Percentiles rank a stretch among this genome's conserved stretches.
Conservation (phyloP, 2,888 invertebrate genomes). For the Lumbricus terrestris region DNA sequence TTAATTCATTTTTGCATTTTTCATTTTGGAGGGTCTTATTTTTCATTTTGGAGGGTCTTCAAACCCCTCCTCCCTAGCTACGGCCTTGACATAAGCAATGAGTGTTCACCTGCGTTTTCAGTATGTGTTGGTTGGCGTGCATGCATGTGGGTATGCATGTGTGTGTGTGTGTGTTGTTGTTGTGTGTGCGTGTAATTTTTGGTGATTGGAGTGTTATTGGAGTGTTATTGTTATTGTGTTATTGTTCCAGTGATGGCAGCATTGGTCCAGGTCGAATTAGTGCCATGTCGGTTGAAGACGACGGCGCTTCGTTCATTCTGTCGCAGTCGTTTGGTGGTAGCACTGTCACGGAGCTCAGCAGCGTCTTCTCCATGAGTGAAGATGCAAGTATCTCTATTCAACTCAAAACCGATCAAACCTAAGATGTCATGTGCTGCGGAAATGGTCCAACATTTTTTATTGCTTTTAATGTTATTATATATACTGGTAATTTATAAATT, state of each 20-base stretch:
- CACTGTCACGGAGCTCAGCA: constrained; percentile 29
- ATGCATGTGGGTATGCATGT: no score
- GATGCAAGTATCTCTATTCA: constrained; percentile 18
- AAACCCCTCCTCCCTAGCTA: no score
- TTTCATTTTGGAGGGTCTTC: no score
- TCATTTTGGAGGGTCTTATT: no score
- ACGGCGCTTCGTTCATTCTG: not conserved
- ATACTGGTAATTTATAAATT: not conserved
- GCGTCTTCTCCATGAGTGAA: constrained; percentile 29
- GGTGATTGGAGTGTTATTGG: no score
- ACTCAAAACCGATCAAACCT: not conserved
- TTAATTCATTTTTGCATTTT: no score
- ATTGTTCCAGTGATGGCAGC: not conserved
- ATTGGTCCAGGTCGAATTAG: constrained; percentile 14
- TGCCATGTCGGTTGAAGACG: constrained; percentile 10
- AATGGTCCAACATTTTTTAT: not conserved
- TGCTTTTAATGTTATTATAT: not conserved
- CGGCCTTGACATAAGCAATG: no score
- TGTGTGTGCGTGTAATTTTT: no score
- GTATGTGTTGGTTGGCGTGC: not conserved
- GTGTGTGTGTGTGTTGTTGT: no score
- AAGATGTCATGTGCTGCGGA: not conserved
- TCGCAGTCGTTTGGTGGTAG: constrained; percentile 18
- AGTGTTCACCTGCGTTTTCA: not conserved
- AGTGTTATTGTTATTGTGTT: no score